Conservation (phyloP, 1,140 invertebrate genomes). For the Scaptomyza graminum region DNA sequence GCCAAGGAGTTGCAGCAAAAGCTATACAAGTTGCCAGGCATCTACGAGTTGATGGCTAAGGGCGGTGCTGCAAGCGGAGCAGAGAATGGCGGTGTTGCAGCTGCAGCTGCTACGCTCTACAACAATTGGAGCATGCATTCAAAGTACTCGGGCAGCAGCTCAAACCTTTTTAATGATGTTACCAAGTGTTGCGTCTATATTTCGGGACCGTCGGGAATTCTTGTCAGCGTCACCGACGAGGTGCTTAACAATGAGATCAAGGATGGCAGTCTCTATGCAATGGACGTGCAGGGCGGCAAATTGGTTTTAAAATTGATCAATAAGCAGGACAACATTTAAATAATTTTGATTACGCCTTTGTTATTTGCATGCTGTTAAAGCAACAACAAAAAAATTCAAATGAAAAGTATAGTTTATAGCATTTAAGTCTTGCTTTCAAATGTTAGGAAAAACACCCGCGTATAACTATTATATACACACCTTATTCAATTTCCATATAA, state of each 20-base stretch:
- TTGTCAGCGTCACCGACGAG: conserved; percentile 90
- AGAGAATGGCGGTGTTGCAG: conserved; percentile 52
- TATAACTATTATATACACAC: conserved; percentile 24
- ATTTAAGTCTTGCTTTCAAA: conserved; percentile 50
- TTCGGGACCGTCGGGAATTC: conserved; percentile 90
- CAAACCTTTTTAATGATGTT: conserved; percentile 80
- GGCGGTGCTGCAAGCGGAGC: conserved; percentile 34
- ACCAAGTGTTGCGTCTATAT: conserved; percentile 85
- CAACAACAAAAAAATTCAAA: conserved; percentile 9
- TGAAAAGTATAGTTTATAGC: conserved; percentile 69
- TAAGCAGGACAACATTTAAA: conserved; percentile 75
- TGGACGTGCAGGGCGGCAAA: conserved; percentile 85
- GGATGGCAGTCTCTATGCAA: conserved; percentile 87
- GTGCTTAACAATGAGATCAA: conserved; percentile 87
- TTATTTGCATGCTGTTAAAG: conserved; percentile 12
- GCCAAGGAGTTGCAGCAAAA: conserved; percentile 88
- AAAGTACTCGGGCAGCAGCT: conserved; percentile 83
- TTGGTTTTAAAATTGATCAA: conserved; percentile 80
- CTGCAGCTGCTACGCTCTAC: conserved; percentile 52
- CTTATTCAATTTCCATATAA: conserved; percentile 58
- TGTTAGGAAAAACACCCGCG: conserved; percentile 4
- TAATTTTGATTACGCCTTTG: conserved; percentile 28
- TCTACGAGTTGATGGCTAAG: conserved; percentile 79
- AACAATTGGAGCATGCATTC: conserved; percentile 81
- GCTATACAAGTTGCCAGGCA: conserved; percentile 84